A percentile compares a stretch with the other conserved stretches of the same genome.
Evolutionary conservation across 2,888 invertebrate species (phyloP).

Genomic region (Lithophane leautieri): DNA sequence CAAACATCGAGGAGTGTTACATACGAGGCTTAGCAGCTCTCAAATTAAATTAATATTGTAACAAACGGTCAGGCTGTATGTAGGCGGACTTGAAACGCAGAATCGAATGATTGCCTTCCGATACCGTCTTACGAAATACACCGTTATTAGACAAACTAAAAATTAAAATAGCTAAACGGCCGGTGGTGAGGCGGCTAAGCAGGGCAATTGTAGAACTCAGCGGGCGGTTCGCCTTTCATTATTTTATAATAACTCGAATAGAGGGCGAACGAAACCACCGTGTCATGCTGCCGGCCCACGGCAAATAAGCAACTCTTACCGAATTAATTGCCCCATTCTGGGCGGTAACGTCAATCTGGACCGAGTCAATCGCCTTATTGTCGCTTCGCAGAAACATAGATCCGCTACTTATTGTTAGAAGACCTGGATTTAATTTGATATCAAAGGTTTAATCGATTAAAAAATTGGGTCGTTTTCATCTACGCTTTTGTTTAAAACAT

Average conservation of each 20-base stretch:
- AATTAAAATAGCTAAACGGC: slow-evolving; percentile 90
- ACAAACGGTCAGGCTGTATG: slow-evolving; percentile 68
- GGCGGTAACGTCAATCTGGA: slow-evolving; percentile 85
- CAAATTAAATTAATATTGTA: slow-evolving; percentile 74
- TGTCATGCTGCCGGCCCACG: slow-evolving; percentile 85
- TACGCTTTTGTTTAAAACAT: not conserved
- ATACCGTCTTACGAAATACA: slow-evolving; percentile 85
- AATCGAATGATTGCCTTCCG: slow-evolving; percentile 73
- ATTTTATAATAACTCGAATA: slow-evolving; percentile 89
- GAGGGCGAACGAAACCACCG: slow-evolving; percentile 84
- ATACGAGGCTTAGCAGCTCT: slow-evolving; percentile 59
- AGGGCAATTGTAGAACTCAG: slow-evolving; percentile 89
- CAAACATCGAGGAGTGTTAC: slow-evolving; percentile 71
- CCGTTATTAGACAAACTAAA: slow-evolving; percentile 90
- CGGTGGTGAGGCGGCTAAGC: slow-evolving; percentile 87
- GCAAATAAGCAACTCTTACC: slow-evolving; percentile 85
- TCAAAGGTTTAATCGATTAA: not conserved
- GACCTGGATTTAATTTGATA: slow-evolving; percentile 16
- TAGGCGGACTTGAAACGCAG: slow-evolving; percentile 80
- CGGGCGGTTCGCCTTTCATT: slow-evolving; percentile 89
- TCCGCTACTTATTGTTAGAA: slow-evolving; percentile 46
- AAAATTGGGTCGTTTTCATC: not conserved
- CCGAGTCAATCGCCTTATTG: slow-evolving; percentile 73
- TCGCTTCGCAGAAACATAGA: slow-evolving; percentile 71
- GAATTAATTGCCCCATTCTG: slow-evolving; percentile 88